Conservation (phyloP, 2,888 invertebrate species). For the Agrochola circellaris region DNA sequence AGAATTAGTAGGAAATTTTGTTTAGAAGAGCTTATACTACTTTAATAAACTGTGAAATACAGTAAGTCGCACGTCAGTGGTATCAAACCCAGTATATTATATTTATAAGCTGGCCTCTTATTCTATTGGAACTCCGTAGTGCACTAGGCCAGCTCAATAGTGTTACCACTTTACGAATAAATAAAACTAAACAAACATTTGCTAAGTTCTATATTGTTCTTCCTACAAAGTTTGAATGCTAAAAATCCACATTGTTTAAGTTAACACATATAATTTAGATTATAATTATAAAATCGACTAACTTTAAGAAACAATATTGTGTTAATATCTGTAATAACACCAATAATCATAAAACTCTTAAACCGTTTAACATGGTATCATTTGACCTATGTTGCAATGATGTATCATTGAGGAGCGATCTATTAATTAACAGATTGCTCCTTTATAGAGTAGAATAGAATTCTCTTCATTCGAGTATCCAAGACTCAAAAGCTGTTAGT, state of each 20-base stretch:
- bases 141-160: too few relatives aligned
- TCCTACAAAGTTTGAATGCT: too few relatives aligned
- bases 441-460: too few relatives aligned
- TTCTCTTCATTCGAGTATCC: too few relatives aligned
- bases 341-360: slow-evolving; percentile 5
- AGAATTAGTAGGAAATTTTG: background rate
- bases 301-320: background rate
- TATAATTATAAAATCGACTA: background rate
- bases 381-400: background rate
- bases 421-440: background rate
- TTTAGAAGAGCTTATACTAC: background rate
- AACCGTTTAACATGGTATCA: background rate
- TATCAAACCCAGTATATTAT: too few relatives aligned
- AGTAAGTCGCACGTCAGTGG: too few relatives aligned
- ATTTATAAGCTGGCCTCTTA: too few relatives aligned
- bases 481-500: too few relatives aligned
- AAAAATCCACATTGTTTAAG: background rate
- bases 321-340: background rate
- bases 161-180: background rate
- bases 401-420: background rate
- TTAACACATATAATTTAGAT: background rate
- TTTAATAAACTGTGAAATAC: background rate
- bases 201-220: background rate
- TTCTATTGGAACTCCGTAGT: too few relatives aligned
- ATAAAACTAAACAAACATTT: background rate